Conservation (phyloP, 2,888 invertebrate species). For the Rhagonycha lutea region DNA sequence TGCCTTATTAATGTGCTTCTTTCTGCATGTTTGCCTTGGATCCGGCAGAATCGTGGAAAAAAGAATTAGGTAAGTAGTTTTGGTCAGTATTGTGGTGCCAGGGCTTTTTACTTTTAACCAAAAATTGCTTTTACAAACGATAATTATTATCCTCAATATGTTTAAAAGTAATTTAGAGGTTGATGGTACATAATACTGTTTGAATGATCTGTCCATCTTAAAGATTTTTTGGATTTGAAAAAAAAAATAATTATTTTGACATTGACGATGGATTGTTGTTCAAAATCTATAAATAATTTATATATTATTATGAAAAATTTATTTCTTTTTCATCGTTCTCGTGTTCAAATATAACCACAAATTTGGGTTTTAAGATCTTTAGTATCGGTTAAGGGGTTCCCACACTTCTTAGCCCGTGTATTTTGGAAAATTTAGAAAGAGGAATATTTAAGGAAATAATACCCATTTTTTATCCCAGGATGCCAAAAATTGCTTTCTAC, state of each 20-base stretch:
- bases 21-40: slow-evolving; percentile 62
- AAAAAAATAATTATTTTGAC: not conserved
- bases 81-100: slow-evolving; percentile 4
- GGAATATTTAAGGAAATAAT: too few relatives aligned
- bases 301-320: too few relatives aligned
- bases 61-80: slow-evolving; percentile 75
- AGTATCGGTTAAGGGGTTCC: too few relatives aligned
- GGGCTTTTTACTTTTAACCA: not conserved
- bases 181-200: not conserved
- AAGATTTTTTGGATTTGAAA: not conserved
- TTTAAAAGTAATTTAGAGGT: not conserved
- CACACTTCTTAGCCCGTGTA: too few relatives aligned
- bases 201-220: not conserved
- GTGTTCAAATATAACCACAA: too few relatives aligned
- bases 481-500: too few relatives aligned
- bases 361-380: too few relatives aligned
- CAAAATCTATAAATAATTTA: too few relatives aligned
- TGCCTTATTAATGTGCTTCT: slow-evolving; percentile 38
- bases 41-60: slow-evolving; percentile 78
- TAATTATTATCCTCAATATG: not conserved
- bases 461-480: too few relatives aligned
- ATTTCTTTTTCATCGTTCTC: too few relatives aligned
- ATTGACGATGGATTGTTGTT: too few relatives aligned
- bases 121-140: not conserved
- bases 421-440: too few relatives aligned